Conservation (phyloP, 2,888 invertebrate genomes). For the Byasa hedistus region DNA sequence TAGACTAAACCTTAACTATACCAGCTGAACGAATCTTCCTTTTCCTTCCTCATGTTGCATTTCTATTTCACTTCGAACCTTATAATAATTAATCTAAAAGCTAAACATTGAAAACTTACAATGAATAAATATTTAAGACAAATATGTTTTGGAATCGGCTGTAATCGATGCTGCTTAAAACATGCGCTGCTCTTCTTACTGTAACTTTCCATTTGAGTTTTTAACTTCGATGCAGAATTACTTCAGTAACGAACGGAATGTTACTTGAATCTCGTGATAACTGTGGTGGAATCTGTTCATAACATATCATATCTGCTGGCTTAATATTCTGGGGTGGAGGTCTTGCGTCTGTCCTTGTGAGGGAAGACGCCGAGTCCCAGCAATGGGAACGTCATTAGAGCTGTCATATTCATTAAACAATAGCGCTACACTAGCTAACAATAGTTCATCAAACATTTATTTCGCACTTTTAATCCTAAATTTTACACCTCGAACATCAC, state of each 20-base stretch:
- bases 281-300: neutral
- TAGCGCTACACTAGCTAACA: neutral
- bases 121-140: slow-evolving; percentile 6
- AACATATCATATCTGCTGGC: neutral
- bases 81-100: neutral
- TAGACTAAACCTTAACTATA: neutral
- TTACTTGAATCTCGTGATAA: neutral
- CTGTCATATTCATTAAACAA: no score
- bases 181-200: neutral
- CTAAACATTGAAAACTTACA: neutral
- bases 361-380: no score
- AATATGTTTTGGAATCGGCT: neutral
- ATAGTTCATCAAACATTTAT: neutral
- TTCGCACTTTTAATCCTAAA: neutral
- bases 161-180: neutral
- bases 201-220: neutral
- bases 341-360: no score
- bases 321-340: no score
- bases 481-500: neutral
- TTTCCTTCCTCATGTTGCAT: neutral
- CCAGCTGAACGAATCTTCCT: neutral
- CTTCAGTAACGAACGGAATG: no score
- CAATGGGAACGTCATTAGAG: no score
- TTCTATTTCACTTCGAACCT: neutral
- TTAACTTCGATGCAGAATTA: no score